phyloP scores from a whole-genome alignment of 2,113 vertebrate species.

The Hipposideros armiger region DNA sequence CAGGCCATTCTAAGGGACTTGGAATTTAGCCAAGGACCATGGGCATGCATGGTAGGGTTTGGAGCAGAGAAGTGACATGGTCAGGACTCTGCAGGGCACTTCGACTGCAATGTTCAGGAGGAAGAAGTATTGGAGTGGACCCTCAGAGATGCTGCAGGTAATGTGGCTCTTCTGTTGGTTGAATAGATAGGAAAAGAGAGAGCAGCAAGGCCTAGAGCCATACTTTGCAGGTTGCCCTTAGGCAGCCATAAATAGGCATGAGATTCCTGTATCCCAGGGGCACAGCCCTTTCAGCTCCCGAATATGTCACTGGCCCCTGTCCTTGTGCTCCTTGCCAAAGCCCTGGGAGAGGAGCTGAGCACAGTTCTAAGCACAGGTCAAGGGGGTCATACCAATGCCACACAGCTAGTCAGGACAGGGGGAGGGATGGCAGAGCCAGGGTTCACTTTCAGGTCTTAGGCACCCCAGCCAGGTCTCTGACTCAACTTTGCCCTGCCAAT shows the following conservation, averaged over 20 bases:
- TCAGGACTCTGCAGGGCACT: neutral
- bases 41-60: neutral
- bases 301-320: neutral
- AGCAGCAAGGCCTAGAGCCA: neutral
- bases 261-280: neutral
- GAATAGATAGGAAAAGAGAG: neutral
- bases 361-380: constrained; percentile 8
- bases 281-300: neutral
- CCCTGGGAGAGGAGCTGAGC: neutral
- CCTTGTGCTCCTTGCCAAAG: neutral
- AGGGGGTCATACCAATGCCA: neutral
- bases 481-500: neutral
- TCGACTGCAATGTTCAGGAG: neutral
- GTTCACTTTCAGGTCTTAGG: neutral
- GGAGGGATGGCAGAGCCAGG: neutral
- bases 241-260: neutral
- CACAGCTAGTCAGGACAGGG: neutral
- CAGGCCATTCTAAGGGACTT: neutral
- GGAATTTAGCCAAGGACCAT: neutral
- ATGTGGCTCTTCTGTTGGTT: neutral
- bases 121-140: neutral
- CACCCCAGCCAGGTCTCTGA: neutral
- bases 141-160: neutral
- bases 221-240: neutral
- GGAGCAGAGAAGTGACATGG: neutral